These are phyloP conservation scores for Zenarchopterus dispar DNA, from an alignment of 2,797 vertebrate species.

Conservation along the genomic window DNA sequence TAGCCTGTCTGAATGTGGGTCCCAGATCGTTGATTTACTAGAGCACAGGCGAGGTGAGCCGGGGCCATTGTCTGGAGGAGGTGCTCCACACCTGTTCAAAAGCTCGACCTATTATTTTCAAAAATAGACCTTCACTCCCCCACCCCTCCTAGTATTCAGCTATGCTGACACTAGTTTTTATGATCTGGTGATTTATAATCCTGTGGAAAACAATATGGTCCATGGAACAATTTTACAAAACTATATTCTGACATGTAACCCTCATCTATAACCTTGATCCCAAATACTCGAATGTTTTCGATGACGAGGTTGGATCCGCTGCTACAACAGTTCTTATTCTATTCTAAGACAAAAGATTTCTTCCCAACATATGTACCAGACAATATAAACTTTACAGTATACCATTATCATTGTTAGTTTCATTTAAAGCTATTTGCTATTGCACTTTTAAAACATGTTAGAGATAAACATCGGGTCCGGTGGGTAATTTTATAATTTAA, in stretches of 20 bases:
- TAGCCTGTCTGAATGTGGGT: constrained; percentile 45
- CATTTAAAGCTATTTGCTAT: too few relatives aligned
- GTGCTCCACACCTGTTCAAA: constrained; percentile 77
- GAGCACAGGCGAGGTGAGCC: constrained; percentile 60
- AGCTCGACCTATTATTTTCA: constrained; percentile 69
- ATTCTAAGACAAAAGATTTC: too few relatives aligned
- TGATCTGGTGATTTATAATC: constrained; percentile 61
- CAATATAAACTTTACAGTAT: too few relatives aligned
- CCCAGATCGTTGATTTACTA: constrained; percentile 67
- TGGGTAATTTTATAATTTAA: too few relatives aligned
- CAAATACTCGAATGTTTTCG: background rate
- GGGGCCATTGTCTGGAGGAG: constrained; percentile 72
- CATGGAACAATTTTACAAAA: constrained; percentile 17
- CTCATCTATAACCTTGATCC: constrained; percentile 23
- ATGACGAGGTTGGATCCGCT: background rate
- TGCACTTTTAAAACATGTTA: too few relatives aligned
- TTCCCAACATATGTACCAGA: too few relatives aligned
- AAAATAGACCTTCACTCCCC: constrained; percentile 68
- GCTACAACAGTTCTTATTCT: too few relatives aligned
- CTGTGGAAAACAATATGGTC: constrained; percentile 28
- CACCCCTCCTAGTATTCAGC: constrained; percentile 24
- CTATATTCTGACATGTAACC: constrained; percentile 24
- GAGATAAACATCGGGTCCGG: too few relatives aligned
- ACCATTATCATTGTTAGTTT: too few relatives aligned
- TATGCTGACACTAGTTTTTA: constrained; percentile 53